These are phyloP conservation scores for Ceramica pisi DNA, from an alignment of 2,888 invertebrate genomes.

Conservation along the genomic window DNA sequence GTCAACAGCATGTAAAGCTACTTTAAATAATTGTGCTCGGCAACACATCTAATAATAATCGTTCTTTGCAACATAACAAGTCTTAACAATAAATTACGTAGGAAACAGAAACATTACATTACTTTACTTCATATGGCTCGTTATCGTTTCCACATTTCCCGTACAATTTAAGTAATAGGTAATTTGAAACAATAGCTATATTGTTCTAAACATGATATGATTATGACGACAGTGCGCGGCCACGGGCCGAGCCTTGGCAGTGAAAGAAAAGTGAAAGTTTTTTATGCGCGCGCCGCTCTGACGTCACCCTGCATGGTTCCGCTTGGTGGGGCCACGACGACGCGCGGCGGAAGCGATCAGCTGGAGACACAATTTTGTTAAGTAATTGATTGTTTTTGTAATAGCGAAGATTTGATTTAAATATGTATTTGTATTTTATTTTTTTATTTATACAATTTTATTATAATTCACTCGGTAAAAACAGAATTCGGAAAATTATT, in stretches of 20 bases:
- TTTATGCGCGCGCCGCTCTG: constrained; percentile 69
- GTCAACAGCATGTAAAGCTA: constrained; percentile 26
- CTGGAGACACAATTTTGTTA: constrained; percentile 16
- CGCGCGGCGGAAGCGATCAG: constrained; percentile 55
- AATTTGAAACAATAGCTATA: constrained; percentile 56
- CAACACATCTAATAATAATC: constrained; percentile 19
- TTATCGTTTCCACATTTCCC: constrained; percentile 59
- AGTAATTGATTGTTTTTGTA: constrained; percentile 17
- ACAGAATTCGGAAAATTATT: not conserved
- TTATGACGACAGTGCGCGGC: constrained; percentile 43
- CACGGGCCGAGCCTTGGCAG: constrained; percentile 81
- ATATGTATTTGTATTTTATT: not conserved
- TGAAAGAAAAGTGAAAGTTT: constrained; percentile 88
- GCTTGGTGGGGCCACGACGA: constrained; percentile 64
- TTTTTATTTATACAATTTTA: not conserved
- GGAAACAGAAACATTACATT: constrained; percentile 39
- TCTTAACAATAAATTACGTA: constrained; percentile 46
- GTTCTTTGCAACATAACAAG: constrained; percentile 26
- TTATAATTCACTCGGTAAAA: not conserved
- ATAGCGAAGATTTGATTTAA: not conserved
- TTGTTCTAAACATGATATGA: constrained; percentile 51
- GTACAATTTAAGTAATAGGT: constrained; percentile 50
- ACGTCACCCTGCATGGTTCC: constrained; percentile 72
- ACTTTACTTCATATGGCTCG: constrained; percentile 27
- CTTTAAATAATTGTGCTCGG: constrained; percentile 30